phyloP scores from a whole-genome alignment of 2,888 invertebrate species.

The Cryptosula pallasiana region DNA sequence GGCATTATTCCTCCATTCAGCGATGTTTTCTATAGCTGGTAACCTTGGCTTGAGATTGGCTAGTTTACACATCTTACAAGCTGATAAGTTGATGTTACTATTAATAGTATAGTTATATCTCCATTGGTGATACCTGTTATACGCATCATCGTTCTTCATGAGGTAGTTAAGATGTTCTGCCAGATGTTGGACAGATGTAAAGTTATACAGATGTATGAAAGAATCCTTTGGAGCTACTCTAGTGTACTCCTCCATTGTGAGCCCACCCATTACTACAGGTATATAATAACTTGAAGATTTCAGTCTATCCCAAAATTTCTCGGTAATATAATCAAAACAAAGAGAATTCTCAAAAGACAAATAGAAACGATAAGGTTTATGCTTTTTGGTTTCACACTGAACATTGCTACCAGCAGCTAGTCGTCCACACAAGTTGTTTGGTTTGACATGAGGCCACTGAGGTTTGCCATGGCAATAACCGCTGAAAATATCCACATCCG shows the following conservation, averaged over 20 bases:
- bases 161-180: constrained; percentile 4
- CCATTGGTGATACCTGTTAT: neutral
- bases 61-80: neutral
- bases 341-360: neutral
- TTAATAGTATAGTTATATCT: neutral
- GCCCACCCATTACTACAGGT: constrained; percentile 4
- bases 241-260: neutral
- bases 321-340: neutral
- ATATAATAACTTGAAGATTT: neutral
- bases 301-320: neutral
- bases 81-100: neutral
- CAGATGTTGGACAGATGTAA: neutral
- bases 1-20: neutral
- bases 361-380: neutral
- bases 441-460: neutral
- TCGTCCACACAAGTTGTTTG: neutral
- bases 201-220: constrained; percentile 18
- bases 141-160: neutral
- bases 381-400: neutral
- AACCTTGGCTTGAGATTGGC: neutral
- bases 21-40: neutral
- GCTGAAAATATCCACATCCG: neutral
- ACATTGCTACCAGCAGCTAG: neutral
- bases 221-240: constrained; percentile 19
- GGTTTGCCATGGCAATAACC: neutral